These are phyloP conservation scores for Sacculina carcini DNA, from an alignment of 2,888 invertebrate genomes.

Conservation along the genomic window DNA sequence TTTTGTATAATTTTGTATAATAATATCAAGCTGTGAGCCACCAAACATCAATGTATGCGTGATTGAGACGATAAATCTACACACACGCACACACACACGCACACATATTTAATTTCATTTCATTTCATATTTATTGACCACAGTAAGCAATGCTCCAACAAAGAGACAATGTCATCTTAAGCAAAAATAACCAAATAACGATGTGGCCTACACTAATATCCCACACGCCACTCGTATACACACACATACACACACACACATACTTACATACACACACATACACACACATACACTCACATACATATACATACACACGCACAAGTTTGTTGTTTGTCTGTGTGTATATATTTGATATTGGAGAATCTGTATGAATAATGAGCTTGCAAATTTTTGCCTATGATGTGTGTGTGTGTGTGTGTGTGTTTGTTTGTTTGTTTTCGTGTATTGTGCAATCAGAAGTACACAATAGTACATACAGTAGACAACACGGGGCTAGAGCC, in stretches of 20 bases:
- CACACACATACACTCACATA: too few relatives aligned
- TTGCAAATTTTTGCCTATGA: too few relatives aligned
- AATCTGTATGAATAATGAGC: not conserved
- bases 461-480: not conserved
- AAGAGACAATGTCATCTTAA: too few relatives aligned
- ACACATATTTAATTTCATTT: not conserved
- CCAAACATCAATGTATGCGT: too few relatives aligned
- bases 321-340: not conserved
- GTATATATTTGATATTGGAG: not conserved
- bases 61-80: constrained; percentile 10
- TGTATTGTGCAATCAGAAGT: not conserved
- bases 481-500: too few relatives aligned
- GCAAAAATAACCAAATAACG: too few relatives aligned
- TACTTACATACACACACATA: too few relatives aligned
- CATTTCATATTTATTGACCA: not conserved
- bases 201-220: too few relatives aligned
- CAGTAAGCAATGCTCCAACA: not conserved
- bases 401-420: not conserved
- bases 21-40: too few relatives aligned
- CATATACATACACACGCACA: not conserved
- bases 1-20: too few relatives aligned
- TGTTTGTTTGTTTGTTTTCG: not conserved
- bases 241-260: not conserved
- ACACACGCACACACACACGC: not conserved
- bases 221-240: not conserved